phyloP scores from a whole-genome alignment of 1,140 invertebrate genomes.

The Lamellibrachia luymesi region DNA sequence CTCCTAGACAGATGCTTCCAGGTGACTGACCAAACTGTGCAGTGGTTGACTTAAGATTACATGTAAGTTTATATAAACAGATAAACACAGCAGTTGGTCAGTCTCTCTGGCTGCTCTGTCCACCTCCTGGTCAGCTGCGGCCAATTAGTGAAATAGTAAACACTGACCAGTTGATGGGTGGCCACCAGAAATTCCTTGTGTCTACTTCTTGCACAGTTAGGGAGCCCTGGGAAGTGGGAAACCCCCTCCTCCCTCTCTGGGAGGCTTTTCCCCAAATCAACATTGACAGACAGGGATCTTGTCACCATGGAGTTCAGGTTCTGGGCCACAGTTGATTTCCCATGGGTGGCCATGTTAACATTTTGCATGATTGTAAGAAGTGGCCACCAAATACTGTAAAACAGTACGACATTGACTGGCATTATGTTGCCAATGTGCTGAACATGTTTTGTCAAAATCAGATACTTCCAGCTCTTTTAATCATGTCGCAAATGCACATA shows the following conservation, averaged over 20 bases:
- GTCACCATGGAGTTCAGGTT: no score
- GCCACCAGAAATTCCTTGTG: not conserved
- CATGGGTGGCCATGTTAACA: no score
- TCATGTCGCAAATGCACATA: no score
- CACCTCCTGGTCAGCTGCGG: not conserved
- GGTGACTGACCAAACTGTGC: not conserved
- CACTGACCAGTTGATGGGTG: not conserved
- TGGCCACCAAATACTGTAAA: no score
- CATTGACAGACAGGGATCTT: not conserved
- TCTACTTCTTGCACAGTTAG: not conserved
- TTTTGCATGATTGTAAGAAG: no score
- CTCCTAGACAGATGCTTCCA: not conserved
- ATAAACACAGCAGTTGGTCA: not conserved
- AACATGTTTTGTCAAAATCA: no score
- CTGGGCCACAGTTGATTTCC: no score
- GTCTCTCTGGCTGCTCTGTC: not conserved
- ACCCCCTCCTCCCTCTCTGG: not conserved
- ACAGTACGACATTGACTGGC: no score
- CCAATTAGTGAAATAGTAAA: slow-evolving; percentile 1
- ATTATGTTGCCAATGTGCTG: no score
- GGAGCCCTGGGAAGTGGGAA: not conserved
- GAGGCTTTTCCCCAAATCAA: not conserved
- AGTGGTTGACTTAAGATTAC: not conserved
- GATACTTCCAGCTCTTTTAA: no score
- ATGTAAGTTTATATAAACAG: not conserved